phyloP scores from a whole-genome alignment of 2,888 invertebrate species.

The Tigriopus californicus region DNA sequence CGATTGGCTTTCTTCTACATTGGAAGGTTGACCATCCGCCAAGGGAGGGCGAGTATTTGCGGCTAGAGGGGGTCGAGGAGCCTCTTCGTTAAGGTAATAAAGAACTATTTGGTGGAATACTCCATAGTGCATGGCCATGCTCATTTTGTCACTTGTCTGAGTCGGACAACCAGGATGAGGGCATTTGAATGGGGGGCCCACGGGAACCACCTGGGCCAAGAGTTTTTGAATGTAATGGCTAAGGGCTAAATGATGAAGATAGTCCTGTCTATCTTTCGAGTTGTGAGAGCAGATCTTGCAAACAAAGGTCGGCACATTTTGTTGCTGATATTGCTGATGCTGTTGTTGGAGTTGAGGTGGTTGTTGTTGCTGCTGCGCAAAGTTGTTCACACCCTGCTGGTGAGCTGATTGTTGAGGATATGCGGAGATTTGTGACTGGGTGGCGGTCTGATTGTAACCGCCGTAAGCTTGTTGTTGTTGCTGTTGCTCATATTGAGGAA shows the following conservation, averaged over 20 bases:
- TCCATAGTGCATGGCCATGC: constrained; percentile 12
- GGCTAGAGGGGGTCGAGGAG: not conserved
- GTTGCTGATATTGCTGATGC: not conserved
- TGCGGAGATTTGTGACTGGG: not conserved
- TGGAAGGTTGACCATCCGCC: too few species aligned
- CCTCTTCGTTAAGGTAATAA: constrained; percentile 5
- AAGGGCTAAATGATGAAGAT: constrained; percentile 4
- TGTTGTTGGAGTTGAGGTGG: not conserved
- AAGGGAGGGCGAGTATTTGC: too few species aligned
- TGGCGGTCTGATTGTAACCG: not conserved
- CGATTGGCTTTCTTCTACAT: too few species aligned
- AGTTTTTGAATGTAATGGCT: constrained; percentile 10
- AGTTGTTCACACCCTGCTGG: too few species aligned
- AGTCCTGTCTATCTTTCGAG: not conserved
- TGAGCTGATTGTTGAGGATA: too few species aligned
- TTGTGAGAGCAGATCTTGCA: constrained; percentile 10
- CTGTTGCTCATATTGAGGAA: not conserved
- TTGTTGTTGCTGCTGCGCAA: not conserved
- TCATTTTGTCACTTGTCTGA: constrained; percentile 1
- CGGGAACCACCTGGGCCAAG: not conserved
- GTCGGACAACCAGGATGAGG: constrained; percentile 1
- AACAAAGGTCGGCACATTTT: not conserved
- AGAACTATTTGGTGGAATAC: constrained; percentile 7
- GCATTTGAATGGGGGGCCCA: constrained; percentile 3
- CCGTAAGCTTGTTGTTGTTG: not conserved